phyloP scores from a whole-genome alignment of 2,888 invertebrate species.

The Dinocampus coccinellae region DNA sequence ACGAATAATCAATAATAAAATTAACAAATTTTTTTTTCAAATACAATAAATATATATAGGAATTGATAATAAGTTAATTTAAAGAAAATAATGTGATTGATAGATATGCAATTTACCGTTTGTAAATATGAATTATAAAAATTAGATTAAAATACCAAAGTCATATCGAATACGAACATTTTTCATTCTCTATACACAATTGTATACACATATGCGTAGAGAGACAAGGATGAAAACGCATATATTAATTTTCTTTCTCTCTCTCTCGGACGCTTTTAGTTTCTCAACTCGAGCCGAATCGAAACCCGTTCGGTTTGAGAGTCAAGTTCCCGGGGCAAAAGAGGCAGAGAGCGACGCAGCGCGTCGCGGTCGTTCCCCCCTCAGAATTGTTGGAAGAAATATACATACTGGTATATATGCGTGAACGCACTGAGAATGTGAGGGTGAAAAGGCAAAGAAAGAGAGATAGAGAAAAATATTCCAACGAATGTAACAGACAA shows the following conservation, averaged over 20 bases:
- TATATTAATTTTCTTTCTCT: constrained; percentile 12
- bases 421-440: constrained; percentile 40
- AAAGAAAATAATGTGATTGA: too few species aligned
- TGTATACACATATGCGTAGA: background rate
- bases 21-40: too few species aligned
- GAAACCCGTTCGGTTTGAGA: constrained; percentile 45
- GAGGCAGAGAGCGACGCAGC: constrained; percentile 38
- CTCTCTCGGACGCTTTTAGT: constrained; percentile 4
- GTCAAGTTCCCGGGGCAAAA: constrained; percentile 39
- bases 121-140: constrained; percentile 21
- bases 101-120: constrained; percentile 23
- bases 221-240: constrained; percentile 9
- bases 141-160: background rate
- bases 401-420: constrained; percentile 46
- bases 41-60: too few species aligned
- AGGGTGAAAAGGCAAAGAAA: constrained; percentile 22
- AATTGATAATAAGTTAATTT: too few species aligned
- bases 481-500: constrained; percentile 12
- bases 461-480: constrained; percentile 17
- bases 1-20: too few species aligned
- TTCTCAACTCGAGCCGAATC: constrained; percentile 25
- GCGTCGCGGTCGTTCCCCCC: constrained; percentile 48
- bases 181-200: background rate
- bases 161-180: background rate
- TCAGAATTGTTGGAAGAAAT: constrained; percentile 47